Base-by-base conservation (phyloP, 1,140 invertebrate genomes). In the Polypedilum pembai region DNA sequence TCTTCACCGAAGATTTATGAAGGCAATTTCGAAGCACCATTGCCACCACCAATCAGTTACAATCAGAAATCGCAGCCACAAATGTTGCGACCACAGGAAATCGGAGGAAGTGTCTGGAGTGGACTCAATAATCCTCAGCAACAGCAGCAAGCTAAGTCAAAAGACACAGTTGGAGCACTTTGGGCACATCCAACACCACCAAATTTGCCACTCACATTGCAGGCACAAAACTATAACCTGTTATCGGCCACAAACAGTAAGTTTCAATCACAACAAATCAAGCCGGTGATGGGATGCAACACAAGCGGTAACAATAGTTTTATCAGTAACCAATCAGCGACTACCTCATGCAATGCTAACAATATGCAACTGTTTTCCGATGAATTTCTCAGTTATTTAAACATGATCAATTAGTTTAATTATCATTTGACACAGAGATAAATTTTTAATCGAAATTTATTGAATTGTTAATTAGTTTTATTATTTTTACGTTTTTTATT, bases 321-420 rank as follows among this genome's bases (percentile, higher is more conserved):
- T 82, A 76, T 79, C 81, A 76, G 80, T 82, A 73, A 83, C 82
- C 41, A 17, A 74, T 73, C 41, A 81, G 82, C 75, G 80, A 45
- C 82, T 82, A 33, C 82, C 73, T 79, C 85, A 7, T 83, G 84
- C 76, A 56, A 33, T 33, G 24, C 24, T 33, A 33, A 56, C 7
- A 69, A 69, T 21, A 83, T 87, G 78, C 86, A 86, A 78, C 82
- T 87, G 73, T 86, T 87, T 78, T 86, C 86, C 72, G 86, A 86
- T 78, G 84, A 86, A 77, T 85, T 86, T 80, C 84, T 85, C 75
- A 83, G 85, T 79, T 87, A 87, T 80, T 80, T 87, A 75, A 87
- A 86, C 79, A 85, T 86, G 80, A 86, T 86, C 80, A 85, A 85
- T 76, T 86, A 84, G 82, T 65, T 75, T 73, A 75, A 74, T 56